phyloP scores from a whole-genome alignment of 2,113 vertebrate genomes.

The Tonatia bakeri region DNA sequence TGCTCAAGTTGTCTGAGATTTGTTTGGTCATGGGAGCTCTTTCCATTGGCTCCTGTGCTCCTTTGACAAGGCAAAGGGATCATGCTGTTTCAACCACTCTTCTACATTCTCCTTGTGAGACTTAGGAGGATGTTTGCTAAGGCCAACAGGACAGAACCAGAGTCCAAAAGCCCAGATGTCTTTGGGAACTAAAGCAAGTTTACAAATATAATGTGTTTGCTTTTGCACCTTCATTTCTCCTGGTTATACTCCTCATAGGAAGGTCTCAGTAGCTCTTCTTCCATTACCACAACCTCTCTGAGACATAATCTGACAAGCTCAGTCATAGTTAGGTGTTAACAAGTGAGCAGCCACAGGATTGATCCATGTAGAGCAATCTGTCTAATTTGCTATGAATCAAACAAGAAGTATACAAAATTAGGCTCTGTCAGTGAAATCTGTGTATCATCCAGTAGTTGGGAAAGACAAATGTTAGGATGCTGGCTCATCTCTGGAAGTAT shows the following conservation, averaged over 20 bases:
- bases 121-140: neutral
- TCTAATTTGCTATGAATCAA: neutral
- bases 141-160: neutral
- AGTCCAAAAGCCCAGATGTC: neutral
- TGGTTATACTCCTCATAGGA: neutral
- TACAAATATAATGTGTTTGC: neutral
- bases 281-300: neutral
- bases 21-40: neutral
- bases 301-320: neutral
- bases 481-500: neutral
- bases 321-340: neutral
- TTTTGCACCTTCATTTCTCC: neutral
- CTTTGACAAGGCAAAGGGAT: neutral
- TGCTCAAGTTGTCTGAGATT: neutral
- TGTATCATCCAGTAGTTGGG: neutral
- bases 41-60: neutral
- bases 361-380: neutral
- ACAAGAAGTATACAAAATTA: neutral
- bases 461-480: neutral
- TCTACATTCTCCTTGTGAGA: neutral
- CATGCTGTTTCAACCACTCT: neutral
- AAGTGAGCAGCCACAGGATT: neutral
- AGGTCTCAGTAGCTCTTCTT: neutral
- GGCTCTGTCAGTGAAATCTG: neutral
- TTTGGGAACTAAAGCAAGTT: neutral